Conservation (phyloP, 2,797 vertebrate genomes). For the Esox masquinongy region DNA sequence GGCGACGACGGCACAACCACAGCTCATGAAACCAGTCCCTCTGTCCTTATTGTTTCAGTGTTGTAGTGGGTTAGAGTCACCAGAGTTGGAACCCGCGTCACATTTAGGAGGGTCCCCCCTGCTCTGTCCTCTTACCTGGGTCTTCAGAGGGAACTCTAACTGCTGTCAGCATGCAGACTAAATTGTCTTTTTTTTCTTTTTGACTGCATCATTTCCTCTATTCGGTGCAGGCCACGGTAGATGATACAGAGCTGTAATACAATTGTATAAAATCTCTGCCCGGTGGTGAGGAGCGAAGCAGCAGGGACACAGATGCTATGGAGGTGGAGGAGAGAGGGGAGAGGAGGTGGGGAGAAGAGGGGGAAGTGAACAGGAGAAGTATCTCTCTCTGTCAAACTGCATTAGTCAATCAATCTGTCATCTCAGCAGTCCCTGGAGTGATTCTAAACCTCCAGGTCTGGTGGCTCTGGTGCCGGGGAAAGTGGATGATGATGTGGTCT, state of each 20-base stretch:
- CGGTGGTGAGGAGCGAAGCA: conserved; percentile 32
- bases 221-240: conserved; percentile 45
- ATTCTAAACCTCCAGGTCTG: conserved; percentile 47
- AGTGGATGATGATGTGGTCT: conserved; percentile 66
- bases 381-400: conserved; percentile 67
- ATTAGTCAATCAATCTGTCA: conserved; percentile 78
- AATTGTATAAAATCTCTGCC: conserved; percentile 54
- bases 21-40: background rate
- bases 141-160: conserved; percentile 68
- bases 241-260: conserved; percentile 61
- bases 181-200: conserved; percentile 64
- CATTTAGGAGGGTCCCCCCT: conserved; percentile 43
- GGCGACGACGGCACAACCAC: background rate
- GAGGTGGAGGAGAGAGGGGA: conserved; percentile 55
- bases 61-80: conserved; percentile 25
- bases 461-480: conserved; percentile 38
- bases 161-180: conserved; percentile 60
- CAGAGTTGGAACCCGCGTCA: conserved; percentile 33
- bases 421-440: conserved; percentile 51
- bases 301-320: conserved; percentile 75
- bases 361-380: conserved; percentile 65
- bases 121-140: background rate
- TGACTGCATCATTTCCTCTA: conserved; percentile 47
- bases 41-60: conserved; percentile 37
- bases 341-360: conserved; percentile 70